These are phyloP conservation scores for Enoplolaimus lenunculus DNA, from an alignment of 2,888 invertebrate species.

Conservation along the genomic window DNA sequence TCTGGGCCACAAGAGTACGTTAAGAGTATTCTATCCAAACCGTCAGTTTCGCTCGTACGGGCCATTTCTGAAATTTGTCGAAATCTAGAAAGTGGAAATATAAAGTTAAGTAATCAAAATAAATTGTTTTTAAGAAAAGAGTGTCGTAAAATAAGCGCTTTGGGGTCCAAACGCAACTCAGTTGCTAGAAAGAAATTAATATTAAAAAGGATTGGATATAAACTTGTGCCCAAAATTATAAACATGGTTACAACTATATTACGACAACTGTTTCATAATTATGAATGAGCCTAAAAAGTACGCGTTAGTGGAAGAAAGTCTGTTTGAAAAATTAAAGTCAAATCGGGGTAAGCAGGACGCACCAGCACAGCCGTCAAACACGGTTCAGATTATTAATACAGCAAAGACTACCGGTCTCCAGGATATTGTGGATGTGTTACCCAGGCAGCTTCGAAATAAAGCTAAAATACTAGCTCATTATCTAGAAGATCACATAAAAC, in stretches of 20 bases:
- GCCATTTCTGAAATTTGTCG: not conserved
- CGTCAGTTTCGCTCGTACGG: not conserved
- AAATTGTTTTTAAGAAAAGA: not conserved
- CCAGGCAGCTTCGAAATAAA: not conserved
- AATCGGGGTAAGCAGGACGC: no score
- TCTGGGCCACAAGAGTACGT: not conserved
- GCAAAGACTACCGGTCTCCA: not conserved
- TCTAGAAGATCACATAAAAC: not conserved
- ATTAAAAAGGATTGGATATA: not conserved
- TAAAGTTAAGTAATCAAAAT: not conserved
- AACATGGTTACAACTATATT: not conserved
- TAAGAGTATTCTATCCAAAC: not conserved
- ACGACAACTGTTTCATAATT: not conserved
- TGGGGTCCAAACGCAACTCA: not conserved
- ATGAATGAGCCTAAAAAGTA: not conserved
- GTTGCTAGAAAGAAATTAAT: not conserved
- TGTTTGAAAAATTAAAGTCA: not conserved
- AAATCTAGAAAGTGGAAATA: not conserved
- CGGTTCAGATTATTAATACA: no score
- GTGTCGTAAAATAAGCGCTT: not conserved
- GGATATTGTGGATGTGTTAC: not conserved
- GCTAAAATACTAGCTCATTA: not conserved
- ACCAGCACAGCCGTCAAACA: no score
- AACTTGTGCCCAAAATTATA: not conserved
- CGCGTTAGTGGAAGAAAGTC: not conserved